Conservation (phyloP, 2,888 invertebrate genomes). For the Geotrupes spiniger region DNA sequence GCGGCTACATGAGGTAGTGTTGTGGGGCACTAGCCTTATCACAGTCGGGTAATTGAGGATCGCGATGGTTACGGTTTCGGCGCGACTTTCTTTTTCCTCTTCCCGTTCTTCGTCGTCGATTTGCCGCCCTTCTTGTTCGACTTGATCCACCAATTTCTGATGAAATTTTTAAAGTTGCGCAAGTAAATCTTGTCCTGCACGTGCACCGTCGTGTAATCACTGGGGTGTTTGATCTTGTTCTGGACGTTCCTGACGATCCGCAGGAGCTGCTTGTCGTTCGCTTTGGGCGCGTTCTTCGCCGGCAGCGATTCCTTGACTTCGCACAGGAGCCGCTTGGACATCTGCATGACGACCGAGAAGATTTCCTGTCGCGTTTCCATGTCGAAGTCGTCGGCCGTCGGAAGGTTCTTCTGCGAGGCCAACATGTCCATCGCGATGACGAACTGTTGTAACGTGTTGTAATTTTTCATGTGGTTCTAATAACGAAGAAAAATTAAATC, state of each 20-base stretch:
- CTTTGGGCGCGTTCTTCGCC: slow-evolving; percentile 44
- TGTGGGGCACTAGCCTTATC: neutral
- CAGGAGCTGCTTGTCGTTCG: slow-evolving; percentile 22
- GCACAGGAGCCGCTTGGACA: slow-evolving; percentile 54
- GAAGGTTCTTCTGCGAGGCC: slow-evolving; percentile 39
- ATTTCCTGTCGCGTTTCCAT: slow-evolving; percentile 46
- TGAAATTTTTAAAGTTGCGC: slow-evolving; percentile 8
- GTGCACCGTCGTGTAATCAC: slow-evolving; percentile 6
- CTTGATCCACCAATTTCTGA: slow-evolving; percentile 1
- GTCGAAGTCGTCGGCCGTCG: slow-evolving; percentile 34
- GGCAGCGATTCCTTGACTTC: slow-evolving; percentile 53
- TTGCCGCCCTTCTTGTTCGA: slow-evolving; percentile 6
- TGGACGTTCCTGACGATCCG: slow-evolving; percentile 1
- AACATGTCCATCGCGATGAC: slow-evolving; percentile 10
- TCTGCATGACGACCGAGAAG: slow-evolving; percentile 48
- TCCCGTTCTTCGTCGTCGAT: neutral
- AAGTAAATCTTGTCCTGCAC: slow-evolving; percentile 7
- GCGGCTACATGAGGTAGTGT: neutral
- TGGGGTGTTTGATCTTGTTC: slow-evolving; percentile 3
- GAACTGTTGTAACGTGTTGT: slow-evolving; percentile 10
- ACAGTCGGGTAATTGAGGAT: too few relatives aligned
- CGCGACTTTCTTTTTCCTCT: neutral
- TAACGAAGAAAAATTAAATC: too few relatives aligned
- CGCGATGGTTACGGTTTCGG: neutral
- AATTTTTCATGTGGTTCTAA: slow-evolving; percentile 10